These are phyloP conservation scores for Brachylomia viminalis DNA, from an alignment of 2,888 invertebrate species.

Conservation along the genomic window DNA sequence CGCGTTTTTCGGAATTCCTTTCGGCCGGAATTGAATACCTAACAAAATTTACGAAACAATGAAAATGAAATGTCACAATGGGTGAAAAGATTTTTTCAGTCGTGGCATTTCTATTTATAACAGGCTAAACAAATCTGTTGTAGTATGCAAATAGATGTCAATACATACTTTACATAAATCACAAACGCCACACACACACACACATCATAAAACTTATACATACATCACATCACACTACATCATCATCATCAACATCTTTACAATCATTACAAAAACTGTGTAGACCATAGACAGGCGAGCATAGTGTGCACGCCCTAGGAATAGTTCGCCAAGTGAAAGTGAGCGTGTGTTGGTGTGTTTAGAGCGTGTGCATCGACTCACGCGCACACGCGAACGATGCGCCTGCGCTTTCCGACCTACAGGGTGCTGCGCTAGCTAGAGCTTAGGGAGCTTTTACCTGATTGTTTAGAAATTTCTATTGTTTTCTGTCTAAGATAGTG, in stretches of 20 bases:
- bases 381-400: constrained; percentile 65
- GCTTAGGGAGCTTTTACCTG: constrained; percentile 65
- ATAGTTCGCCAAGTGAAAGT: constrained; percentile 89
- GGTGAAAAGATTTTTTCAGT: not conserved
- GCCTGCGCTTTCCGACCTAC: constrained; percentile 76
- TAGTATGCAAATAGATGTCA: not conserved
- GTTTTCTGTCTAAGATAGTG: not conserved
- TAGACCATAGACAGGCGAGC: constrained; percentile 21
- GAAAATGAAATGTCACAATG: not conserved
- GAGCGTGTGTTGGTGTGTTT: constrained; percentile 82
- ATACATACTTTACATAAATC: not conserved
- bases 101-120: not conserved
- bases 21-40: not conserved
- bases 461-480: constrained; percentile 13
- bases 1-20: not conserved
- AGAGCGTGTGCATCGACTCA: constrained; percentile 67
- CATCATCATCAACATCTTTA: not conserved
- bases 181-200: not conserved
- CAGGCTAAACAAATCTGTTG: not conserved
- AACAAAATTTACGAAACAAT: not conserved
- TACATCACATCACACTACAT: not conserved
- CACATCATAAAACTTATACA: not conserved
- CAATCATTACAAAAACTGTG: constrained; percentile 9
- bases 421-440: constrained; percentile 69
- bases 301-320: constrained; percentile 76